Conservation (phyloP, 2,888 invertebrate species). For the Parasteatoda lunata region DNA sequence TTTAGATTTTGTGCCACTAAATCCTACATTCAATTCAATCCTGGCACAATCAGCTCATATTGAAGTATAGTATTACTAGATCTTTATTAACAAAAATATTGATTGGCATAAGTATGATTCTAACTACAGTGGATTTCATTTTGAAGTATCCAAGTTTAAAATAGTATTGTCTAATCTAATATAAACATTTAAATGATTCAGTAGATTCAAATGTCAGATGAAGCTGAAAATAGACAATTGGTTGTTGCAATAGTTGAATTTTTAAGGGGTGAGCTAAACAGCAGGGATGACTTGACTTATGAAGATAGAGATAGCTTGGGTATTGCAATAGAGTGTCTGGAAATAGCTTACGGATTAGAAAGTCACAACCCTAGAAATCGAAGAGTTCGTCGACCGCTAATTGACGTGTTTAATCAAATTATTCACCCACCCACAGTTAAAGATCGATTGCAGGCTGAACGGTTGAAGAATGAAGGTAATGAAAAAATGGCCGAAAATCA, state of each 20-base stretch:
- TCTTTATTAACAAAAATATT: no score
- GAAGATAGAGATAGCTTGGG: slow-evolving; percentile 41
- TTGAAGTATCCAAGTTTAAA: no score
- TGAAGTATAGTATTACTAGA: no score
- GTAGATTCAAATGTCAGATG: slow-evolving; percentile 31
- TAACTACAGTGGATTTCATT: no score
- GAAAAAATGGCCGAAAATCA: slow-evolving; percentile 89
- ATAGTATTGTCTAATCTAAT: no score
- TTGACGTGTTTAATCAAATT: slow-evolving; percentile 55
- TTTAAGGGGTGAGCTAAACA: slow-evolving; percentile 13
- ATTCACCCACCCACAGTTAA: slow-evolving; percentile 31
- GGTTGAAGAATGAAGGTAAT: slow-evolving; percentile 73
- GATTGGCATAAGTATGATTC: no score
- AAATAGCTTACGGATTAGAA: slow-evolving; percentile 32
- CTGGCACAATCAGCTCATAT: no score
- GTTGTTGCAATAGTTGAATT: slow-evolving; percentile 40
- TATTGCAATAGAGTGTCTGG: slow-evolving; percentile 33
- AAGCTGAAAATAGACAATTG: slow-evolving; percentile 27
- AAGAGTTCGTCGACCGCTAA: slow-evolving; percentile 8
- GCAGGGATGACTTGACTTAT: slow-evolving; percentile 8
- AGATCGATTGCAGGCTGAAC: slow-evolving; percentile 28
- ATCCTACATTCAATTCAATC: no score
- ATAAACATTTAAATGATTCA: not conserved
- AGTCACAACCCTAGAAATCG: not conserved
- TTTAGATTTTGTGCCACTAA: no score